Conservation (phyloP, 2,113 vertebrate genomes). For the Actinemys pallida region DNA sequence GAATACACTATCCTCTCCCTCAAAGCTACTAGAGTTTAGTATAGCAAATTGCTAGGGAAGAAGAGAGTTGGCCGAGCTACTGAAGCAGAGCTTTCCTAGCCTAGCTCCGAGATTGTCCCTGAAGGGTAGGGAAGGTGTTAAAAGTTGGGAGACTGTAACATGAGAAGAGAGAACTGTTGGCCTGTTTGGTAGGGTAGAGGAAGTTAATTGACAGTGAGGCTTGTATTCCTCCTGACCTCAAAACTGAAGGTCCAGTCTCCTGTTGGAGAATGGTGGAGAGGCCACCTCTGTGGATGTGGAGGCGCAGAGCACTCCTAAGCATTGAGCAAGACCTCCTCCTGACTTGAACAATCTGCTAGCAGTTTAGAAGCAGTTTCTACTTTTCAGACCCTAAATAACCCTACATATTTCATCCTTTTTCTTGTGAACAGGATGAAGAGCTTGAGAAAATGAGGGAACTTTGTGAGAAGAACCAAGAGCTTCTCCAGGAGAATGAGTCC, state of each 20-base stretch:
- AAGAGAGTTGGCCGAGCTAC: rapidly evolving
- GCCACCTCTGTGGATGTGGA: not conserved
- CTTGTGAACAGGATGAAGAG: conserved; percentile 88
- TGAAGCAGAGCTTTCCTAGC: not conserved
- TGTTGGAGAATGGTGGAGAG: not conserved
- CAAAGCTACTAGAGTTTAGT: not conserved
- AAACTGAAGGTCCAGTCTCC: not conserved
- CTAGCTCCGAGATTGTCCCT: not conserved
- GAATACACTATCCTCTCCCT: not conserved
- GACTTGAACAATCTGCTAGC: not conserved
- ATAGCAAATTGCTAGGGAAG: not conserved
- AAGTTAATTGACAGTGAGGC: not conserved
- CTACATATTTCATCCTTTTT: not conserved
- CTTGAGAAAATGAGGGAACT: conserved; percentile 86
- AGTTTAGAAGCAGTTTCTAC: conserved; percentile 13
- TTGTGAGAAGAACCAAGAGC: conserved; percentile 87
- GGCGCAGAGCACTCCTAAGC: not conserved
- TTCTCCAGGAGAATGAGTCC: conserved; percentile 85
- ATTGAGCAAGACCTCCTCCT: not conserved
- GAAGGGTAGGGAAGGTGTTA: not conserved
- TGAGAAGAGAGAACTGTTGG: not conserved
- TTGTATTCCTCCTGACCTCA: not conserved
- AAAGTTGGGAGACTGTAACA: not conserved
- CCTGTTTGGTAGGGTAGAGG: not conserved
- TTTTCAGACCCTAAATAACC: not conserved